phyloP scores from a whole-genome alignment of 2,797 vertebrate genomes.

The Iguana delicatissima region DNA sequence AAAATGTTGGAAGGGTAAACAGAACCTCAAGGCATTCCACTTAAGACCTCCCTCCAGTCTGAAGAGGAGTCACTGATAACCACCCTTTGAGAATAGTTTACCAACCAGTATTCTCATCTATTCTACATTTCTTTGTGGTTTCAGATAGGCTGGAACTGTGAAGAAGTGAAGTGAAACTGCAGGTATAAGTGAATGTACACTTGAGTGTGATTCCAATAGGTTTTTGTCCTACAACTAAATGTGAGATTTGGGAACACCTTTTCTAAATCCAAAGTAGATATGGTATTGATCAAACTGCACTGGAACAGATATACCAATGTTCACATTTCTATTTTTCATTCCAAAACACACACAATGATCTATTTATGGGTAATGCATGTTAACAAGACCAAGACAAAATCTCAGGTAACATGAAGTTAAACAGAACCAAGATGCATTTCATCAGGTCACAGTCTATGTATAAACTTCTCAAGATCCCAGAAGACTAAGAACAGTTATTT shows the following conservation, averaged over 20 bases:
- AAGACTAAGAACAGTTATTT: background rate
- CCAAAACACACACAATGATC: background rate
- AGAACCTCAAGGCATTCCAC: no score
- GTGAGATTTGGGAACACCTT: background rate
- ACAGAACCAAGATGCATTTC: background rate
- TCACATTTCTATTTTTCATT: background rate
- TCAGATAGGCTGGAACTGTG: no score
- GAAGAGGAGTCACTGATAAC: no score
- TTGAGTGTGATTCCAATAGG: no score
- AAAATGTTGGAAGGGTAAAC: no score
- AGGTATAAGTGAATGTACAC: no score
- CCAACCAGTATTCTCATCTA: no score
- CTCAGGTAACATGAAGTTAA: background rate
- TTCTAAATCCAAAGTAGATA: background rate
- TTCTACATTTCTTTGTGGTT: no score
- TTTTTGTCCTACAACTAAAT: background rate
- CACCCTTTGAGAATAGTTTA: no score
- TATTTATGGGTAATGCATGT: background rate
- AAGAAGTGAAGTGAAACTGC: no score
- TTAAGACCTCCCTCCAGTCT: no score
- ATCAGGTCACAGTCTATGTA: background rate
- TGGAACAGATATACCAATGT: background rate
- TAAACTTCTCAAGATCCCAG: slow-evolving; percentile 15
- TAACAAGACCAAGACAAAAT: background rate
- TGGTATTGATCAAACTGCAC: background rate